A percentile compares a stretch with the other conserved stretches of the same genome.
Evolutionary conservation across 2,113 vertebrate species (phyloP).

Genomic region (Actenoides hombroni): DNA sequence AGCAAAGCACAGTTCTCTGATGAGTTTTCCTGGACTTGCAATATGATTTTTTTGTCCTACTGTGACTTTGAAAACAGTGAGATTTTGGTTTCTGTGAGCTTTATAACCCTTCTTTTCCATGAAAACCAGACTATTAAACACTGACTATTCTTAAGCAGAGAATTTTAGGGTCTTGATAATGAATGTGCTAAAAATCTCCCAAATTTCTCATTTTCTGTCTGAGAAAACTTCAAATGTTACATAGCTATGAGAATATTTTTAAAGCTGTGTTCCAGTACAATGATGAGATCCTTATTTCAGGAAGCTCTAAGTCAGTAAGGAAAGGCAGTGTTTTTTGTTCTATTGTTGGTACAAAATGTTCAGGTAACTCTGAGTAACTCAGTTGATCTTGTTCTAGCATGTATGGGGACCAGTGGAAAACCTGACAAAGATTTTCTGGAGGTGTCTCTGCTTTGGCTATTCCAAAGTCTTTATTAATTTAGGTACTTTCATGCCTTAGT

Average conservation of each 20-base stretch:
- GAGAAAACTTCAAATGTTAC: not conserved
- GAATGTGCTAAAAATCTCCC: not conserved
- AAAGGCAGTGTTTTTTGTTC: not conserved
- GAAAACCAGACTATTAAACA: not conserved
- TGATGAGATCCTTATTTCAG: not conserved
- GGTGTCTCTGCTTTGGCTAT: not conserved
- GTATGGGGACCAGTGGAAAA: not conserved
- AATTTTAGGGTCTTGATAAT: not conserved
- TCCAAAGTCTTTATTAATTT: not conserved
- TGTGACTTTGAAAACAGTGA: not conserved
- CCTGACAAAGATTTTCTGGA: not conserved
- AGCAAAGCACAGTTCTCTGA: not conserved
- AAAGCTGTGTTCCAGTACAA: not conserved
- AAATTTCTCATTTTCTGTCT: not conserved
- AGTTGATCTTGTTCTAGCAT: slow-evolving; percentile 23
- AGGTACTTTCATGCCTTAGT: not conserved
- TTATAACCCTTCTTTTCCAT: not conserved
- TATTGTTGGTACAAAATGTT: slow-evolving; percentile 11
- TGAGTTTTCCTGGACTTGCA: not conserved
- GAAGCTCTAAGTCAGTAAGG: not conserved
- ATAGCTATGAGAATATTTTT: not conserved
- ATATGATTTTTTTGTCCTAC: not conserved
- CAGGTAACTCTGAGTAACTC: slow-evolving; percentile 43
- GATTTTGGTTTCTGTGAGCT: not conserved
- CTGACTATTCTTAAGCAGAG: not conserved